Base-by-base conservation (phyloP, 2,888 invertebrate genomes). In the Corbicula japonica region DNA sequence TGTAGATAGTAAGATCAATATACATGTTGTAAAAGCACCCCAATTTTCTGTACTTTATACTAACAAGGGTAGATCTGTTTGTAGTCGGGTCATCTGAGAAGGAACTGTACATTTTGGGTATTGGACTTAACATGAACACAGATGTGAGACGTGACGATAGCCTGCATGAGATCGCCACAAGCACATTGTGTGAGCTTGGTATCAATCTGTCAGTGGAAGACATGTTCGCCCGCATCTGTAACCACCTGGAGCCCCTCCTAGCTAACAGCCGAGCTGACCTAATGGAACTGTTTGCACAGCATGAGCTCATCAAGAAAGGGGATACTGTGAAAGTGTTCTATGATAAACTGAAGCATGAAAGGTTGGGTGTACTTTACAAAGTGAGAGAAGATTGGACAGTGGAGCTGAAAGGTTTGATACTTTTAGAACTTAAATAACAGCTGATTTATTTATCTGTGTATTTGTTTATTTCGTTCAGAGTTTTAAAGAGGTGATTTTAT, bases 111-210 rank as follows among this genome's bases (percentile, higher is more conserved):
- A 77, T 88, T 8, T 76, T 86, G 32, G 88, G 88, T 1, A 76
- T 87, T 46, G 88, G 88, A 12, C 62, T 89, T 30, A 89, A 89
- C 70, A 82, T 89, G 2, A 89, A 89, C 63, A 78, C 84, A 12
- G 87, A 88, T 54, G 68, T 85, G 21, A 76, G 86, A 0, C 74
- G 85, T 15, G 75, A 79, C 35, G 63, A 71, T 15, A 72, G 66
- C 2, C 71, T 89, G 12, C 50, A 72, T 8, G 46, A 50, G n/a
- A 54, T 85, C 6, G 86, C 88, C 1, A 88, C 88, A 4, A 89
- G 87, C 52, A 65, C 85, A 23, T 38, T 71, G 12, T 83, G 84
- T 79, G 87, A 89, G 58, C 70, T 65, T 10, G 87, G 87, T 0
- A 3, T 28, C 2, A 23, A 15, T n/a, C 68, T 86, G 6, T 65